Conservation (phyloP, 2,797 vertebrate species). For the Remorina albescens region DNA sequence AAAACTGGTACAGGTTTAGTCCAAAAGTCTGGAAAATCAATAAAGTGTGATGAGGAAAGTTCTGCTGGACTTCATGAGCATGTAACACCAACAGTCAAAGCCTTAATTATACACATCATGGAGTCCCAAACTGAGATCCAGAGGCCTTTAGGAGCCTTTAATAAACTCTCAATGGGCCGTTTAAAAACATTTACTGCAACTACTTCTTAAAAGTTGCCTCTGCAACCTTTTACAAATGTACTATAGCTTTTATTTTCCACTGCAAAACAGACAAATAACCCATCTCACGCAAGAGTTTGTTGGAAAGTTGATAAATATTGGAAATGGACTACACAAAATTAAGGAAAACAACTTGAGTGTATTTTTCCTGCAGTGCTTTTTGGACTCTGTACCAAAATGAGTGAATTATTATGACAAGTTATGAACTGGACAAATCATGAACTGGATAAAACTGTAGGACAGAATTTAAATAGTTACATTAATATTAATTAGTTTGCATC, state of each 20-base stretch:
- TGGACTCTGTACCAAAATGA: too few species aligned
- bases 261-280: neutral
- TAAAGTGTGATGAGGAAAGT: neutral
- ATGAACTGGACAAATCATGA: too few species aligned
- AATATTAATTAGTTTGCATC: too few species aligned
- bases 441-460: too few species aligned
- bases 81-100: conserved; percentile 5
- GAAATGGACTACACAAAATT: too few species aligned
- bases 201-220: neutral
- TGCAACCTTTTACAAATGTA: neutral
- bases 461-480: too few species aligned
- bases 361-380: too few species aligned
- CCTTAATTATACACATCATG: neutral
- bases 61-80: neutral
- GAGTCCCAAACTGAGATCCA: neutral
- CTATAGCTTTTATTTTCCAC: neutral
- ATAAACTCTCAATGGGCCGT: neutral
- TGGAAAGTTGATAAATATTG: too few species aligned
- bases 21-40: conserved; percentile 6
- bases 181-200: neutral
- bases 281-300: too few species aligned
- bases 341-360: too few species aligned
- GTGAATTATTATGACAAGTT: too few species aligned
- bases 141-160: neutral
- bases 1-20: neutral